Evolutionary conservation across 2,797 vertebrate species (phyloP).

Genomic region (Cygnus olor): DNA sequence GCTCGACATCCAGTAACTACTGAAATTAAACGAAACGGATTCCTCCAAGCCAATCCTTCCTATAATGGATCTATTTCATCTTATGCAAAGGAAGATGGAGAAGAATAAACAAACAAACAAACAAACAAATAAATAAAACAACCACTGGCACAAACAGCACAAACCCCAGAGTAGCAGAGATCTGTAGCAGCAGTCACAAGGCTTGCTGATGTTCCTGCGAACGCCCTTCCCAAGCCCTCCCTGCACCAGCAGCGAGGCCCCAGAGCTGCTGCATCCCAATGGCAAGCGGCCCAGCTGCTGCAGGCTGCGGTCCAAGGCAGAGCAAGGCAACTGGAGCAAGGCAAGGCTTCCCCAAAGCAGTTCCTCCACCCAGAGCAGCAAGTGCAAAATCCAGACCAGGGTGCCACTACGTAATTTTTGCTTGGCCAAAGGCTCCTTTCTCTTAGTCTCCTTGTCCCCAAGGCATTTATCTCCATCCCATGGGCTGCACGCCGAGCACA

Average conservation of each 20-base stretch:
- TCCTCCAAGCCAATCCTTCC: not conserved
- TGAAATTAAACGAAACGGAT: not conserved
- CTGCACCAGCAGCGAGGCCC: accelerated
- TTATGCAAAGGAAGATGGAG: not conserved
- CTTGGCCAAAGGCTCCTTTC: not conserved
- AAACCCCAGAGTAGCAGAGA: not conserved
- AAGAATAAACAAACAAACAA: not conserved
- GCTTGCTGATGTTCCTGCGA: not conserved
- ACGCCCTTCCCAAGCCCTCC: not conserved
- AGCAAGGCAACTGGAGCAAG: accelerated
- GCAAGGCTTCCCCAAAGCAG: not conserved
- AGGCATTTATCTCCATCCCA: not conserved
- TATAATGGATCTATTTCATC: not conserved
- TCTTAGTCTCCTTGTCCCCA: not conserved
- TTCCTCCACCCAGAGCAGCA: not conserved
- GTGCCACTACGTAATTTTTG: not conserved
- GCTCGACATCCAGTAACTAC: not conserved
- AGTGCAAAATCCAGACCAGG: not conserved
- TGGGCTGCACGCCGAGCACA: not conserved
- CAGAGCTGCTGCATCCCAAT: not conserved
- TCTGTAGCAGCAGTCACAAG: not conserved
- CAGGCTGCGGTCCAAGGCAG: not conserved
- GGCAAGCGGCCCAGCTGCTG: not conserved
- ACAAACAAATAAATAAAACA: too few relatives aligned
- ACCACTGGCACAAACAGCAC: not conserved